phyloP scores from a whole-genome alignment of 2,797 vertebrate genomes.

The Sebastes minor region DNA sequence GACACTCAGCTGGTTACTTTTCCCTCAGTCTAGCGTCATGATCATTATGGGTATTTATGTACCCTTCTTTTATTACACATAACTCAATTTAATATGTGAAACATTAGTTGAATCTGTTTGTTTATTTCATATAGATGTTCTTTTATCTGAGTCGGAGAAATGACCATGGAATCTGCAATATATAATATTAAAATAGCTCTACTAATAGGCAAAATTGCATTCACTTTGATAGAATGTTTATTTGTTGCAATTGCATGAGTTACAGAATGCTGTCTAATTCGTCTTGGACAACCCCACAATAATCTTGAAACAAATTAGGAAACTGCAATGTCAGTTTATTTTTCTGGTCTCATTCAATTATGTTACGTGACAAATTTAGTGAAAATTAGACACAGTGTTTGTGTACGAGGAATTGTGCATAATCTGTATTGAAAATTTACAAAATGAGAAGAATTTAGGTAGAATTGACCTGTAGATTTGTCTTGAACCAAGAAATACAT shows the following conservation, averaged over 20 bases:
- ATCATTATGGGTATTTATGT: not conserved
- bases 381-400: not conserved
- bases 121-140: not conserved
- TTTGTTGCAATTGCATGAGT: not conserved
- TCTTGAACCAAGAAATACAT: not conserved
- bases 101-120: not conserved
- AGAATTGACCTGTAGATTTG: not conserved
- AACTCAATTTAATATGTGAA: not conserved
- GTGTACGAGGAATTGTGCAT: not conserved
- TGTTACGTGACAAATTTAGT: not conserved
- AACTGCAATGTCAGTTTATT: not conserved
- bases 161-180: too few species aligned
- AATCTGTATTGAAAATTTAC: not conserved
- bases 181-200: not conserved
- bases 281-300: not conserved
- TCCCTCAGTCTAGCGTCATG: not conserved
- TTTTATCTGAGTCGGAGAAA: not conserved
- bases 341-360: not conserved
- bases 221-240: not conserved
- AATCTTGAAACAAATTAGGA: not conserved
- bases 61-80: not conserved
- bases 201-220: not conserved
- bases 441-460: not conserved
- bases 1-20: constrained; percentile 10
- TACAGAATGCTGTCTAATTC: not conserved